Percentiles rank a stretch among this genome's conserved stretches.
phyloP scores from a whole-genome alignment of 2,113 vertebrate species.

The Rhinichthys klamathensis region DNA sequence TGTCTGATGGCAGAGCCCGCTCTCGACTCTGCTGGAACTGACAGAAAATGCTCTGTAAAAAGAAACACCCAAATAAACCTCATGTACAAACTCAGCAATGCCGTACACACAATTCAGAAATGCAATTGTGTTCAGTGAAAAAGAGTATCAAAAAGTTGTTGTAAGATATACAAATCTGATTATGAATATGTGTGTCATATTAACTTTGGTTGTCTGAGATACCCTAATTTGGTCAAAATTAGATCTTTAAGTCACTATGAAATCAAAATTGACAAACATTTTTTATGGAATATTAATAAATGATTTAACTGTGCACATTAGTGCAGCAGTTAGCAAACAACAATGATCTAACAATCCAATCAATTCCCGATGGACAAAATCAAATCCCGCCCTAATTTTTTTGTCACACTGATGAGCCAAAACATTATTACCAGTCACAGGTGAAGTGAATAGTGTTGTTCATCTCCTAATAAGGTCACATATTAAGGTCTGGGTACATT shows the following conservation, averaged over 20 bases:
- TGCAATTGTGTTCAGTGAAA: background rate
- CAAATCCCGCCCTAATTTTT: background rate
- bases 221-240: background rate
- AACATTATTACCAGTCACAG: too few species aligned
- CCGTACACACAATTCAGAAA: background rate
- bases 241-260: background rate
- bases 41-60: conserved; percentile 89
- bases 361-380: background rate
- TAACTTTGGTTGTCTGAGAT: background rate
- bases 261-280: background rate
- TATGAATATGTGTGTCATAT: background rate
- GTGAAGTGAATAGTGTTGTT: too few species aligned
- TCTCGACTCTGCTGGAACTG: conserved; percentile 96
- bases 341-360: background rate
- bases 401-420: too few species aligned
- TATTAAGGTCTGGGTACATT: too few species aligned
- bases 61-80: background rate
- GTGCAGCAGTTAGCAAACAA: background rate
- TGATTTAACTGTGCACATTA: background rate
- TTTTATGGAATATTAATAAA: background rate
- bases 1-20: conserved; percentile 92
- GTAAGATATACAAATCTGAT: too few species aligned
- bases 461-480: too few species aligned
- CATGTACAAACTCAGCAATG: background rate
- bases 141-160: background rate